Evolutionary conservation across 2,888 invertebrate species (phyloP).

Genomic region (Synergus gifuensis): DNA sequence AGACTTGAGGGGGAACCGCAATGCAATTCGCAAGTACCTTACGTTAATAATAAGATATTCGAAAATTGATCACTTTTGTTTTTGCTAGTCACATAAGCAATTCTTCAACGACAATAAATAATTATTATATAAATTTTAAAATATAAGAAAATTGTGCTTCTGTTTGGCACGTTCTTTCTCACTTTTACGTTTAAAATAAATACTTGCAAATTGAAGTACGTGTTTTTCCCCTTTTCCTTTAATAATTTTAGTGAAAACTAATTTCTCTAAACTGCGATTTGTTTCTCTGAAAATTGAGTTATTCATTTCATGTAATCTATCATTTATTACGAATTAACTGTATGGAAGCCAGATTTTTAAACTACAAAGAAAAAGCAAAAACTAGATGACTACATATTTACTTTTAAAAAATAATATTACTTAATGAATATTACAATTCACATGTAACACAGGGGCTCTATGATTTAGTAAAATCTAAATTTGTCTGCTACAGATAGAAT

Average conservation of each 20-base stretch:
- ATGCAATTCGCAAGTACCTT: neutral
- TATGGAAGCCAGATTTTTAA: neutral
- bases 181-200: neutral
- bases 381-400: neutral
- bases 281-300: no score
- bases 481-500: constrained; percentile 60
- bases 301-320: neutral
- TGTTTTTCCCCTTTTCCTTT: neutral
- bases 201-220: neutral
- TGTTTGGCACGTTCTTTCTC: neutral
- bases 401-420: neutral
- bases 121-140: no score
- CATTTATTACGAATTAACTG: neutral
- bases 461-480: constrained; percentile 59
- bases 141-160: neutral
- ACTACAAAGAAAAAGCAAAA: neutral
- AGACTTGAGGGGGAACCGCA: constrained; percentile 7
- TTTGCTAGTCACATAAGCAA: neutral
- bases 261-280: no score
- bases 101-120: no score
- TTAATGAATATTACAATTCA: neutral
- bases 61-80: neutral
- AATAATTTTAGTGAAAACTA: no score
- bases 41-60: neutral
- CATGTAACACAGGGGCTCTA: constrained; percentile 12